Base-by-base conservation (phyloP, 2,888 invertebrate genomes). In the Fragum fragum region DNA sequence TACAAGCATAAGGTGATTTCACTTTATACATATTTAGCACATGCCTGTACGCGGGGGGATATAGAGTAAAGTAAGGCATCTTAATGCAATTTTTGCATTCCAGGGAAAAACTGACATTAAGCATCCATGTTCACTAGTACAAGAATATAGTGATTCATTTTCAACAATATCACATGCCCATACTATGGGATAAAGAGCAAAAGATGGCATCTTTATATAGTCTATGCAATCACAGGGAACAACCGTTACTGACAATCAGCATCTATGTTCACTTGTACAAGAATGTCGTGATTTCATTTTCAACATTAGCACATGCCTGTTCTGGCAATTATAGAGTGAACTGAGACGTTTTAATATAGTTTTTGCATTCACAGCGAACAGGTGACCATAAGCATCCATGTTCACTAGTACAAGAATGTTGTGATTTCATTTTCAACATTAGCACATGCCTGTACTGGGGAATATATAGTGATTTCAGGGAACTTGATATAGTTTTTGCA, bases 11-110 rank as follows among this genome's bases (percentile, higher is more conserved):
- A 7, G 63, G 32, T 63, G n/a, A 63, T 29, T 9, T 63, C 2
- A n/a, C n/a, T 39, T 55, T 36, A 6, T 21, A 21, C n/a, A 72
- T 72, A n/a, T n/a, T n/a, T 72, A 72, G 59, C 72, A 72, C 59
- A 72, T 59, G 72, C 26, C 59, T 72, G 72, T 72, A 57, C 72
- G n/a, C n/a, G 36, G 59, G 72, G 72, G 39, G 39, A 72, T n/a
- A 36, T 36, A 36, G 3, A 36, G 5, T 9, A 36, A 36, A 36
- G 32, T 9, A 36, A 36, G 32, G 3, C 32, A 6, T 9, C 9
- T 36, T 6, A 36, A 36, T 36, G 3, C 32, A 6, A 36, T 36
- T 36, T 36, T 9, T 36, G 3, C 9, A 36, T 36, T 9, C 3
- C 32, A 36, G 32, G 32, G 3, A 3, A 36, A 36, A 9, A 36